phyloP scores from a whole-genome alignment of 2,888 invertebrate genomes.

The Cosmopolites sordidus region DNA sequence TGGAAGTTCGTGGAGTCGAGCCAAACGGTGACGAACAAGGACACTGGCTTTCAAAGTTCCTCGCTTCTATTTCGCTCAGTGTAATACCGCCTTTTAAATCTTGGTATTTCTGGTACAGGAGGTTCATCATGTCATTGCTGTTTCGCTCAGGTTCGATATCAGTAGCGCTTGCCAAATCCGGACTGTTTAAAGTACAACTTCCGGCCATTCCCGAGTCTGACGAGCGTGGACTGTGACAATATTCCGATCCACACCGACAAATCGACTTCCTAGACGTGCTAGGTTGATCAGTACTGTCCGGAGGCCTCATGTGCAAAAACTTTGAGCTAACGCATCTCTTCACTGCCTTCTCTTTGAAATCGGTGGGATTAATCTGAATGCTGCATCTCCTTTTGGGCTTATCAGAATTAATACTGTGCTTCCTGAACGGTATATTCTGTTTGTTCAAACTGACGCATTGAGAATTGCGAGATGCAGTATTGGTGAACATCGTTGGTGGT shows the following conservation, averaged over 20 bases:
- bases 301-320: constrained; percentile 41
- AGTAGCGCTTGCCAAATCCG: constrained; percentile 53
- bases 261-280: constrained; percentile 29
- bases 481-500: constrained; percentile 59
- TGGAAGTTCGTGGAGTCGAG: constrained; percentile 66
- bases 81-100: constrained; percentile 43
- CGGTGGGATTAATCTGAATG: constrained; percentile 39
- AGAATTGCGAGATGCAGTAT: constrained; percentile 9
- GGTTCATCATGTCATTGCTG: constrained; percentile 36
- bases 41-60: constrained; percentile 65
- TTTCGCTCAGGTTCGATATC: constrained; percentile 35
- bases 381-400: constrained; percentile 50
- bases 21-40: constrained; percentile 70
- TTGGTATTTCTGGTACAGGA: constrained; percentile 36
- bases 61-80: constrained; percentile 53
- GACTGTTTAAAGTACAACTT: constrained; percentile 70
- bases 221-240: constrained; percentile 64
- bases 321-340: constrained; percentile 53
- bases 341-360: constrained; percentile 27
- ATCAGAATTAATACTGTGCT: constrained; percentile 59
- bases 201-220: constrained; percentile 85
- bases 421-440: constrained; percentile 43
- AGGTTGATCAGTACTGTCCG: constrained; percentile 21
- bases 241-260: constrained; percentile 40
- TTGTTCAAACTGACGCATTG: constrained; percentile 34